These are phyloP conservation scores for Pygoscelis adeliae DNA, from an alignment of 2,113 vertebrate genomes.

Conservation along the genomic window DNA sequence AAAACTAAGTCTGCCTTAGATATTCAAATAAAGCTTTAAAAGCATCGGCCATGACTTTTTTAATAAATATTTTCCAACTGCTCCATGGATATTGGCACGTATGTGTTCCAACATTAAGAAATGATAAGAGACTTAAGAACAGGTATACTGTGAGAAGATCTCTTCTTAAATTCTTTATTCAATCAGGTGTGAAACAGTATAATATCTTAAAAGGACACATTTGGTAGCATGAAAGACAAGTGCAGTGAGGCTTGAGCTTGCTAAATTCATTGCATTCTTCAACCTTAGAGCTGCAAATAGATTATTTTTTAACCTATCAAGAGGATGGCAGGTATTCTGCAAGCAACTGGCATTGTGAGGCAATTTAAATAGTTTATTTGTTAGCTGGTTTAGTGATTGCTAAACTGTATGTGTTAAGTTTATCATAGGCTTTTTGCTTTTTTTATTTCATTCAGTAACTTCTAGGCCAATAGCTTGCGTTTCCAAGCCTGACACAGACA, in stretches of 20 bases:
- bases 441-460: not conserved
- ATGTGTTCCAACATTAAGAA: slow-evolving; percentile 51
- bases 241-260: slow-evolving; percentile 65
- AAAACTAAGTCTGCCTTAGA: slow-evolving; percentile 49
- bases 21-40: slow-evolving; percentile 56
- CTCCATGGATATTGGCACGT: slow-evolving; percentile 38
- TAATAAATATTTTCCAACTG: slow-evolving; percentile 41
- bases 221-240: slow-evolving; percentile 75
- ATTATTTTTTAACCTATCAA: slow-evolving; percentile 64
- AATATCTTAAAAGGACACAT: slow-evolving; percentile 77
- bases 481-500: not conserved
- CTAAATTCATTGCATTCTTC: slow-evolving; percentile 67
- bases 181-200: slow-evolving; percentile 76
- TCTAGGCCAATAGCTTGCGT: not conserved
- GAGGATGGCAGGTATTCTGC: slow-evolving; percentile 19
- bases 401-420: slow-evolving; percentile 1
- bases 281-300: slow-evolving; percentile 65
- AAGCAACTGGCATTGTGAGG: slow-evolving; percentile 11
- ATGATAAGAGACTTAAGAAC: slow-evolving; percentile 69
- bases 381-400: slow-evolving; percentile 10
- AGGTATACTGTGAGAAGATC: slow-evolving; percentile 62
- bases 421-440: not conserved
- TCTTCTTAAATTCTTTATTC: slow-evolving; percentile 75
- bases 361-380: not conserved
- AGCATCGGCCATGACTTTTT: slow-evolving; percentile 9